These are phyloP conservation scores for Pandion haliaetus DNA, from an alignment of 2,113 vertebrate species.

Conservation along the genomic window DNA sequence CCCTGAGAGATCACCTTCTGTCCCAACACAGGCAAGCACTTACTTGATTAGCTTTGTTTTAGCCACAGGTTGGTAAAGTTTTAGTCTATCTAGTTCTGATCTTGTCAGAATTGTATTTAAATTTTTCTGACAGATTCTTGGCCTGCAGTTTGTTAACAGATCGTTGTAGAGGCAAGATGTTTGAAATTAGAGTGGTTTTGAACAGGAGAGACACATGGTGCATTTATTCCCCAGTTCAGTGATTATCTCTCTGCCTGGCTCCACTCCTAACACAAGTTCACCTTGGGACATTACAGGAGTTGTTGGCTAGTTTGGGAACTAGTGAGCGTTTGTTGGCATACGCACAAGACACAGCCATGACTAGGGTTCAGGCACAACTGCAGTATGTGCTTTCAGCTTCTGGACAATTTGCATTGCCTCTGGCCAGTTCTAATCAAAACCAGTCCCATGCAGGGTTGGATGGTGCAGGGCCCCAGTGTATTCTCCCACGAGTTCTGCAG, in stretches of 20 bases:
- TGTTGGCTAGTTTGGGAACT: neutral
- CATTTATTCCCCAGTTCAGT: neutral
- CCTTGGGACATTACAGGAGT: neutral
- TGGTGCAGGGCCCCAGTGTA: neutral
- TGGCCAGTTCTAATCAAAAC: neutral
- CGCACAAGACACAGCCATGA: fast-evolving
- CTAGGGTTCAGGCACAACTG: neutral
- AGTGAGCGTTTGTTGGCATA: neutral
- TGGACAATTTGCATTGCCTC: neutral
- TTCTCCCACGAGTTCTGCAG: neutral
- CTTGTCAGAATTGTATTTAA: conserved; percentile 53
- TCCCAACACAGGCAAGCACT: neutral
- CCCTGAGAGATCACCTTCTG: neutral
- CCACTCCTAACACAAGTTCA: conserved; percentile 27
- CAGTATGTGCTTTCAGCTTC: neutral
- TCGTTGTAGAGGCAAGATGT: conserved; percentile 45
- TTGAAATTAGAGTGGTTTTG: conserved; percentile 47
- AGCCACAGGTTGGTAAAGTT: conserved; percentile 31
- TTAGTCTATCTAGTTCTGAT: conserved; percentile 29
- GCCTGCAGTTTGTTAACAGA: conserved; percentile 47
- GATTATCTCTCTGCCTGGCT: conserved; percentile 38
- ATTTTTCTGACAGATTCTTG: conserved; percentile 59
- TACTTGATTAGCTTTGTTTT: neutral
- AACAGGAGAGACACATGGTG: conserved; percentile 53
- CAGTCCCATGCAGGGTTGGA: neutral